Evolutionary conservation across 2,888 invertebrate species (phyloP).

Genomic region (Ophion ventricosus): DNA sequence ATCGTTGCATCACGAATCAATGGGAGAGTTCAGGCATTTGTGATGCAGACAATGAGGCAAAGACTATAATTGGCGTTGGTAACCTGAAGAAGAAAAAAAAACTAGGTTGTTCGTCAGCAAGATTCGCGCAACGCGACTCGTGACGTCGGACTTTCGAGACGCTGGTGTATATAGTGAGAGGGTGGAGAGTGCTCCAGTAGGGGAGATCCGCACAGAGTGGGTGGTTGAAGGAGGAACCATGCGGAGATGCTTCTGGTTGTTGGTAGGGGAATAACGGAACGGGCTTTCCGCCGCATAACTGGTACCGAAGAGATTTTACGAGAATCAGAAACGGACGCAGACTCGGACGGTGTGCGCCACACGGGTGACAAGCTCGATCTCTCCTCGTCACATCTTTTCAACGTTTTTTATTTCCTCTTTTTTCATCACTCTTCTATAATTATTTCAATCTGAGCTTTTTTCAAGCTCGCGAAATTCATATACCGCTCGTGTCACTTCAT

Average conservation of each 20-base stretch:
- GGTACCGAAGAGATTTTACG: conserved; percentile 63
- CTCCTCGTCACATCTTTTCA: neutral
- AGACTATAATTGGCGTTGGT: conserved; percentile 25
- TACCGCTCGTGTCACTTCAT: neutral
- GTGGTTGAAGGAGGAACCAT: conserved; percentile 26
- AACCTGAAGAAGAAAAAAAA: conserved; percentile 12
- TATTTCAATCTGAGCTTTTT: neutral
- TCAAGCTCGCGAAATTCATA: neutral
- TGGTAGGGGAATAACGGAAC: conserved; percentile 33
- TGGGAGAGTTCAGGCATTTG: neutral
- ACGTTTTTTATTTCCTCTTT: conserved; percentile 19
- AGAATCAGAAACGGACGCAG: conserved; percentile 72
- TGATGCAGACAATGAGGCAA: no score
- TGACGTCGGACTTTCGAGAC: conserved; percentile 16
- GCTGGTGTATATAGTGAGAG: neutral
- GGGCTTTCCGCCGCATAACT: conserved; percentile 66
- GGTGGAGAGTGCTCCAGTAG: neutral
- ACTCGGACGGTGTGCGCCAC: conserved; percentile 68
- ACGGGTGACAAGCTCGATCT: conserved; percentile 51
- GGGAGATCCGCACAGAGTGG: conserved; percentile 19
- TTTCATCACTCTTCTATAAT: neutral
- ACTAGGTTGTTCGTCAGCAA: conserved; percentile 57
- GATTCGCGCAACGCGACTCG: conserved; percentile 50
- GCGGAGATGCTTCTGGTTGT: conserved; percentile 17
- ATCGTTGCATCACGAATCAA: conserved; percentile 2